Evolutionary conservation across 2,797 vertebrate species (phyloP).

Genomic region (Hypotaenidia okinawae): DNA sequence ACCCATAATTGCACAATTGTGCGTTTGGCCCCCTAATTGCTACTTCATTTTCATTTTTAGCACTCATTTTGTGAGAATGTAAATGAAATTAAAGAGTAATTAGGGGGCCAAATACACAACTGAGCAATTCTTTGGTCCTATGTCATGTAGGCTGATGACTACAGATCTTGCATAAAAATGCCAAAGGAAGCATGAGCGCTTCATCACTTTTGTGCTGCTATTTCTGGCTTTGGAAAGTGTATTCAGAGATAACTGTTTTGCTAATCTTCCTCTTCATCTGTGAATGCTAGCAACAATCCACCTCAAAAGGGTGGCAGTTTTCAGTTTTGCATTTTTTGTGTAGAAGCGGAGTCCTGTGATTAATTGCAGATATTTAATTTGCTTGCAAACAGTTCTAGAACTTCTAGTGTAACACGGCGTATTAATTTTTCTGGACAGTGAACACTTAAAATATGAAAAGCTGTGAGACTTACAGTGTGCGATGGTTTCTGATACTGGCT

Average conservation of each 20-base stretch:
- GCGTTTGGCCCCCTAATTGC: constrained; percentile 37
- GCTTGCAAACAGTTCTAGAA: not conserved
- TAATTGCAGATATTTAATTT: constrained; percentile 45
- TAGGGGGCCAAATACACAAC: constrained; percentile 35
- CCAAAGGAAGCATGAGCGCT: not conserved
- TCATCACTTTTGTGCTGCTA: not conserved
- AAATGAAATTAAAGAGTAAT: constrained; percentile 70
- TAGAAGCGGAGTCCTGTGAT: not conserved
- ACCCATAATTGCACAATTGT: constrained; percentile 34
- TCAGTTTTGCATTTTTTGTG: constrained; percentile 1
- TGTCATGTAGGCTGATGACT: not conserved
- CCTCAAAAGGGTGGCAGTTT: not conserved
- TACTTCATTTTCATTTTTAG: constrained; percentile 66
- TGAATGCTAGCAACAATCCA: not conserved
- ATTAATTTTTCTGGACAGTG: constrained; percentile 34
- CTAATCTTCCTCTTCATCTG: not conserved
- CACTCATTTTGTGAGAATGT: constrained; percentile 51
- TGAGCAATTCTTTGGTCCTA: constrained; percentile 1
- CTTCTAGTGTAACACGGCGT: not conserved
- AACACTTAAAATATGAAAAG: constrained; percentile 10
- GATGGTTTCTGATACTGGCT: not conserved
- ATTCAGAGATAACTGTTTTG: not conserved
- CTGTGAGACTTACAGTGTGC: not conserved
- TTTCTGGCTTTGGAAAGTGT: not conserved
- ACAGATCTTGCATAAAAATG: not conserved